Conservation (phyloP, 1,140 invertebrate genomes). For the Drosophila grimshawi region DNA sequence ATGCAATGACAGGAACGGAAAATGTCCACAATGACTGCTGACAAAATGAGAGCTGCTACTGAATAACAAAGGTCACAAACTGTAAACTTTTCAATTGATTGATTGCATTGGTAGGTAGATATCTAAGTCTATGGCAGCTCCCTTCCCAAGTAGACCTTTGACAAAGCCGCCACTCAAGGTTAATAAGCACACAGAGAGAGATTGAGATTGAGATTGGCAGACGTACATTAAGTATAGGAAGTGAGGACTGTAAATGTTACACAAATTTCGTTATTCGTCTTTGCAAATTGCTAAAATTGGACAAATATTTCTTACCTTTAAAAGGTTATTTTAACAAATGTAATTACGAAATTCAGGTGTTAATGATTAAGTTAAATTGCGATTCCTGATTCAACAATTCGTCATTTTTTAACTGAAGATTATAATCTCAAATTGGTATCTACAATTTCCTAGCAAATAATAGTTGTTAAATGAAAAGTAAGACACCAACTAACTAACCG, state of each 20-base stretch:
- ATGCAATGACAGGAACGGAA: slow-evolving; percentile 49
- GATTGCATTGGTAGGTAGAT: slow-evolving; percentile 40
- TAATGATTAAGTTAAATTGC: too few species aligned
- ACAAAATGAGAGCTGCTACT: slow-evolving; percentile 16
- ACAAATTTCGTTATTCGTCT: neutral
- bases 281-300: neutral
- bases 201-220: slow-evolving; percentile 7
- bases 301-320: too few species aligned
- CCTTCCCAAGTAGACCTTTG: slow-evolving; percentile 9
- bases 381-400: too few species aligned
- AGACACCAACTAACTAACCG: too few species aligned
- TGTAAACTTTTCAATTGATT: slow-evolving; percentile 73
- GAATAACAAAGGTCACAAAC: slow-evolving; percentile 72
- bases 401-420: too few species aligned
- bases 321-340: too few species aligned
- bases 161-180: slow-evolving; percentile 50
- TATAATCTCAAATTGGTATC: too few species aligned
- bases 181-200: slow-evolving; percentile 49
- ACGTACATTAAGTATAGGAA: slow-evolving; percentile 13
- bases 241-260: neutral
- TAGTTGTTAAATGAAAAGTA: too few species aligned
- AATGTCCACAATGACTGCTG: slow-evolving; percentile 55
- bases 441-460: too few species aligned
- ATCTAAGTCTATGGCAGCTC: slow-evolving; percentile 1
- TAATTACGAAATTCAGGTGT: too few species aligned